Conservation (phyloP, 2,797 vertebrate species). For the Prunella strophiata region DNA sequence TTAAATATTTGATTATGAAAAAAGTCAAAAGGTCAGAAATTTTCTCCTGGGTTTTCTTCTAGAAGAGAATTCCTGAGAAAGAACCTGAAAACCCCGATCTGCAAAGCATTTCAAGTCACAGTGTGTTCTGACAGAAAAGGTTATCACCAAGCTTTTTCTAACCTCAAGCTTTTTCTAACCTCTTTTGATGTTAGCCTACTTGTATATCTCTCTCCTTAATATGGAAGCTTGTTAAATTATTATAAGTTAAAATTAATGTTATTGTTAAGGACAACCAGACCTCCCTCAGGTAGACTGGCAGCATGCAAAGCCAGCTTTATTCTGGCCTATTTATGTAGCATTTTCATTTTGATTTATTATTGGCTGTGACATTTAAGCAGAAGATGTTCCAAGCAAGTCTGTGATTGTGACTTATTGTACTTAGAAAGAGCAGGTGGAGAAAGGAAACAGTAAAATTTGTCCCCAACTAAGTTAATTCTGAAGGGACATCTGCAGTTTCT, state of each 20-base stretch:
- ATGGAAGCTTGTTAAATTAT: background rate
- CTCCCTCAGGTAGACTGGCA: background rate
- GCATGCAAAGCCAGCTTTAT: background rate
- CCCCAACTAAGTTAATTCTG: background rate
- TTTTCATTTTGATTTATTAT: conserved; percentile 25
- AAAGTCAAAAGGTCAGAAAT: background rate
- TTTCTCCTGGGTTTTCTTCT: background rate
- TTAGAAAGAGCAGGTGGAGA: background rate
- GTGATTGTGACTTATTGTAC: background rate
- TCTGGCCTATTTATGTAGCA: background rate
- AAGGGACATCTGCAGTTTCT: background rate
- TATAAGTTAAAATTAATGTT: background rate
- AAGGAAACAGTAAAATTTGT: background rate
- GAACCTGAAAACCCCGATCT: background rate
- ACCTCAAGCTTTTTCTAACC: background rate
- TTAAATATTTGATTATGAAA: conserved; percentile 3
- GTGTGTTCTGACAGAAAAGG: background rate
- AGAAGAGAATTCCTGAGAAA: background rate
- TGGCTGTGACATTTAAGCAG: background rate
- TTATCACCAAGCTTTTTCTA: background rate
- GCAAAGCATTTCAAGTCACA: background rate
- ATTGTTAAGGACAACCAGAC: background rate
- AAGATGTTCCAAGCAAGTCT: background rate
- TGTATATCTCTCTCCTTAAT: background rate
- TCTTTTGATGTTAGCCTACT: background rate